A percentile compares a stretch with the other conserved stretches of the same genome.
Evolutionary conservation across 2,797 vertebrate species (phyloP).

Genomic region (Argyrosomus regius): DNA sequence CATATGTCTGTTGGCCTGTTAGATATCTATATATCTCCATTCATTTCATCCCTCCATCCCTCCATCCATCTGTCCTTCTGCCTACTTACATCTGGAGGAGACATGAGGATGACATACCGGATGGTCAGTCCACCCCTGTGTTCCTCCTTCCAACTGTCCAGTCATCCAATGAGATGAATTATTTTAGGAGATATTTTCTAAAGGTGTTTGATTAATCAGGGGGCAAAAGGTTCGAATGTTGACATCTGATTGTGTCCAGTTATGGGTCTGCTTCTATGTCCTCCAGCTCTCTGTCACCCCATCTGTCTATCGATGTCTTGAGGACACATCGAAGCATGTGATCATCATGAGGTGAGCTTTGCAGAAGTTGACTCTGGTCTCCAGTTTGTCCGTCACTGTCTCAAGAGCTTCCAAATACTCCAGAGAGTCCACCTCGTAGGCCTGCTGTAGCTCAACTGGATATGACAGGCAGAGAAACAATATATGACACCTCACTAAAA

Average conservation of each 20-base stretch:
- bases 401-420: constrained; percentile 97
- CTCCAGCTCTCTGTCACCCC: constrained; percentile 9
- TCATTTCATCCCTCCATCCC: constrained; percentile 18
- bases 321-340: constrained; percentile 97
- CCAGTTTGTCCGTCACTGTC: constrained; percentile 93
- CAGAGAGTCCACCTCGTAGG: constrained; percentile 94
- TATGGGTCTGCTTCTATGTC: constrained; percentile 4
- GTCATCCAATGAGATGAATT: constrained; percentile 14
- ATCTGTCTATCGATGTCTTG: constrained; percentile 88
- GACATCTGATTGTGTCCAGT: constrained; percentile 27
- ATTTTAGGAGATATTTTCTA: constrained; percentile 30
- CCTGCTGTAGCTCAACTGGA: constrained; percentile 94
- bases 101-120: constrained; percentile 21
- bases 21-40: constrained; percentile 22
- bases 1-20: constrained; percentile 30
- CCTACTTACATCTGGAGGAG: constrained; percentile 42
- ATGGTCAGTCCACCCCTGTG: constrained; percentile 27
- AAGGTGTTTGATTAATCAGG: constrained; percentile 24
- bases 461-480: constrained; percentile 9
- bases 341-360: constrained; percentile 99
- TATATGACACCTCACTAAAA: neutral
- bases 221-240: constrained; percentile 22
- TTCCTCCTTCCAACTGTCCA: constrained; percentile 28
- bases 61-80: constrained; percentile 36
- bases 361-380: constrained; percentile 98